Percentiles rank a stretch among this genome's conserved stretches.
These are phyloP conservation scores for Ploceus nigricollis DNA, from an alignment of 2,113 vertebrate genomes.

Conservation along the genomic window DNA sequence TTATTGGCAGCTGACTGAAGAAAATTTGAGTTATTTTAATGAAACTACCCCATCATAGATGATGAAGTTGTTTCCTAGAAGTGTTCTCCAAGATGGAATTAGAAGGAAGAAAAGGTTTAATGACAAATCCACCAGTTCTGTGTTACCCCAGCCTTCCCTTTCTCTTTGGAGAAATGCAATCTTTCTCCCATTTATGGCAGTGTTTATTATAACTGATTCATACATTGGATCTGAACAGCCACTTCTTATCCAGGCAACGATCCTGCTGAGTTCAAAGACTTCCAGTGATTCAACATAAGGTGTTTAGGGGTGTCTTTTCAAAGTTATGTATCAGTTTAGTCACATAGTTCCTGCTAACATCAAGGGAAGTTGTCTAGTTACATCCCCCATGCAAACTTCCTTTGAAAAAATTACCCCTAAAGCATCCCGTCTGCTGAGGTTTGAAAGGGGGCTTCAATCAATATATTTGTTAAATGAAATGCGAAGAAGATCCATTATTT, in stretches of 20 bases:
- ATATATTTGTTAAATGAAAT: slow-evolving; percentile 63
- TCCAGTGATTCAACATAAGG: slow-evolving; percentile 8
- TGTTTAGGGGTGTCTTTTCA: slow-evolving; percentile 48
- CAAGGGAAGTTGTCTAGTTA: slow-evolving; percentile 51
- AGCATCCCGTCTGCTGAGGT: slow-evolving; percentile 46
- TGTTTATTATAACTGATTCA: background rate
- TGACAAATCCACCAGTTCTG: background rate
- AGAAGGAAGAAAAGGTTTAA: background rate
- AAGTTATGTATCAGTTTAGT: background rate
- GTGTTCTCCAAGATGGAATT: background rate
- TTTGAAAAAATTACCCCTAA: slow-evolving; percentile 67
- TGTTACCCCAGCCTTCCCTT: background rate
- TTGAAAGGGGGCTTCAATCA: slow-evolving; percentile 58
- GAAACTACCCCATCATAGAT: background rate
- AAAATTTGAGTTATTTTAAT: background rate
- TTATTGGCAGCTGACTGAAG: background rate
- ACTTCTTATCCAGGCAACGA: slow-evolving; percentile 12
- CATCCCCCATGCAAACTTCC: slow-evolving; percentile 28
- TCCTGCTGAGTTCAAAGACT: slow-evolving; percentile 54
- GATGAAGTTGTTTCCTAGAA: background rate
- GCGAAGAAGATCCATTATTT: slow-evolving; percentile 40
- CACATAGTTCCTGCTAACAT: slow-evolving; percentile 35
- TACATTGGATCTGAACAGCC: background rate
- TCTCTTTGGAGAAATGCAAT: background rate
- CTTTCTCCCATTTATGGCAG: background rate